phyloP scores from a whole-genome alignment of 2,888 invertebrate genomes.

The Scrobipalpa atriplicella region DNA sequence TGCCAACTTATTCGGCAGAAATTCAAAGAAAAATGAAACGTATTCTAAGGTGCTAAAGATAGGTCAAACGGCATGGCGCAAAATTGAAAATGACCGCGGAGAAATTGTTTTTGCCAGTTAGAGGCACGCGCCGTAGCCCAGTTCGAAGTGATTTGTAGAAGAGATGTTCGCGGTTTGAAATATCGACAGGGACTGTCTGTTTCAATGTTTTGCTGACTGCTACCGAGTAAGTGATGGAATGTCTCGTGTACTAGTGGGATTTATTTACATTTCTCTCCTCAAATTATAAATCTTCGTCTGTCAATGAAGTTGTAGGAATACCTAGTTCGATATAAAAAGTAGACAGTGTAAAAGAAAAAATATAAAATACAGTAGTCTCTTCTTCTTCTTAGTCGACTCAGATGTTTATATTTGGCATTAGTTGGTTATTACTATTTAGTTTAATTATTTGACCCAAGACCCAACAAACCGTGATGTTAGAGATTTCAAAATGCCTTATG shows the following conservation, averaged over 20 bases:
- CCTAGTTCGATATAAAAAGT: too few relatives aligned
- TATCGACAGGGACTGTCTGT: constrained; percentile 17
- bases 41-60: neutral
- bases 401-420: too few relatives aligned
- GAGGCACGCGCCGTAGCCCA: constrained; percentile 66
- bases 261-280: neutral
- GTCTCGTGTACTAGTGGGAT: neutral
- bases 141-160: constrained; percentile 54
- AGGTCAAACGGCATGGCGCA: neutral
- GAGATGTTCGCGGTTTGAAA: constrained; percentile 42
- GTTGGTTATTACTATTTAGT: too few relatives aligned
- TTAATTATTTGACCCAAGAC: too few relatives aligned
- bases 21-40: neutral
- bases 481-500: too few relatives aligned
- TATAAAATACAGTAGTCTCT: too few relatives aligned
- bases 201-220: constrained; percentile 25
- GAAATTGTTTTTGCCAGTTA: constrained; percentile 66
- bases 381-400: too few relatives aligned
- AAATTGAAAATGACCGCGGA: constrained; percentile 50
- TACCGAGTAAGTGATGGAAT: constrained; percentile 28
- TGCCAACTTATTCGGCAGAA: neutral
- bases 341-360: too few relatives aligned
- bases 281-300: neutral
- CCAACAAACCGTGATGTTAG: too few relatives aligned
- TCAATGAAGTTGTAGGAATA: too few relatives aligned